Evolutionary conservation across 2,888 invertebrate genomes (phyloP).

Genomic region (Drosophila algonquin): DNA sequence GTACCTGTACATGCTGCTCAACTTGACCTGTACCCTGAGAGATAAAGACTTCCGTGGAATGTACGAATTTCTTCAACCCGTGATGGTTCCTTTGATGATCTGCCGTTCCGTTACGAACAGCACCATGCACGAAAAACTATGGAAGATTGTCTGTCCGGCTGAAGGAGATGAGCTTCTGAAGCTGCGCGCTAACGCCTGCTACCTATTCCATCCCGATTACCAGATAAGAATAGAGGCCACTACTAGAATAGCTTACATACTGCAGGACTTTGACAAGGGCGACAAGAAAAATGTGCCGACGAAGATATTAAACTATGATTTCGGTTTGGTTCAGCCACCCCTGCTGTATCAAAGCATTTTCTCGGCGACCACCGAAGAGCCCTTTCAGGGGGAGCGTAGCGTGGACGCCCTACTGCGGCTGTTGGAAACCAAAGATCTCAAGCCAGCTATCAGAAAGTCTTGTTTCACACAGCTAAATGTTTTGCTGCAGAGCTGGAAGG

Average conservation of each 20-base stretch:
- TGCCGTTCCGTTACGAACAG: conserved; percentile 47
- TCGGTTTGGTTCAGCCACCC: conserved; percentile 68
- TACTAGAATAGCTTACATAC: conserved; percentile 68
- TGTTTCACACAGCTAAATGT: conserved; percentile 80
- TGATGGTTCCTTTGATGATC: conserved; percentile 65
- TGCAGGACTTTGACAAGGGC: conserved; percentile 58
- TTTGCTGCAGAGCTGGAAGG: conserved; percentile 73
- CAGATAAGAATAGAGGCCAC: conserved; percentile 72
- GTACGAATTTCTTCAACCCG: conserved; percentile 72
- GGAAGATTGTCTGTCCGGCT: conserved; percentile 79
- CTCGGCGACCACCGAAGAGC: conserved; percentile 33
- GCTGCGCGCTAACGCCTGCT: conserved; percentile 78
- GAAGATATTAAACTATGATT: conserved; percentile 71
- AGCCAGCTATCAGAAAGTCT: conserved; percentile 79
- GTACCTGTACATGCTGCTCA: conserved; percentile 75
- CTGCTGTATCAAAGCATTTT: conserved; percentile 70
- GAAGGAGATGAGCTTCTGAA: conserved; percentile 49
- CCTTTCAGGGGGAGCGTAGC: conserved; percentile 28
- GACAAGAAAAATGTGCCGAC: conserved; percentile 58
- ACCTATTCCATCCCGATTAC: conserved; percentile 72
- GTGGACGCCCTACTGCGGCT: conserved; percentile 74
- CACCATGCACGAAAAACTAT: conserved; percentile 50
- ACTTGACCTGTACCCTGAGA: conserved; percentile 66
- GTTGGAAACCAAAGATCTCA: conserved; percentile 72
- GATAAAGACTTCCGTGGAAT: conserved; percentile 64